Evolutionary conservation across 2,888 invertebrate genomes (phyloP).

Genomic region (Crepidodera aurea): DNA sequence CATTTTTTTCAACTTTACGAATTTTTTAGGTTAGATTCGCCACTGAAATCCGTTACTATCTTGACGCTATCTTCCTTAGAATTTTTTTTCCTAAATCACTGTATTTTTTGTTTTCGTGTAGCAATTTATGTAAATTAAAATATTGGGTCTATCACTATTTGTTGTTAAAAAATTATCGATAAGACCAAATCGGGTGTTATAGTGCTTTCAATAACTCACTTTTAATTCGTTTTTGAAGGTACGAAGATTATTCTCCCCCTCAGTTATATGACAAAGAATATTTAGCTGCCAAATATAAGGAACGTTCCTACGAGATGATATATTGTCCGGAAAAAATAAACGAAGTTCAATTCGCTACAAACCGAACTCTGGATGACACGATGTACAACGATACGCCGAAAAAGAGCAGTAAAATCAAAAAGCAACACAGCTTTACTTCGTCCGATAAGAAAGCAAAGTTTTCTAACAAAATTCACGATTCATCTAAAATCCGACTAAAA

Average conservation of each 20-base stretch:
- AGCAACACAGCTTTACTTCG: slow-evolving; percentile 55
- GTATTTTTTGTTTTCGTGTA: no score
- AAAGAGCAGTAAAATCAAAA: slow-evolving; percentile 52
- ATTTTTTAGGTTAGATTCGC: no score
- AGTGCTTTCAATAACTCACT: no score
- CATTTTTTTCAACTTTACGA: no score
- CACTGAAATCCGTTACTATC: no score
- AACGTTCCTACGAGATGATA: slow-evolving; percentile 58
- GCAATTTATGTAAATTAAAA: no score
- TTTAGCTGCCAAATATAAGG: slow-evolving; percentile 26
- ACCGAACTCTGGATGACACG: slow-evolving; percentile 52
- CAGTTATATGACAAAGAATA: slow-evolving; percentile 18
- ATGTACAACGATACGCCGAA: slow-evolving; percentile 50
- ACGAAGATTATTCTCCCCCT: slow-evolving; percentile 8
- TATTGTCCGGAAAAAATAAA: slow-evolving; percentile 57
- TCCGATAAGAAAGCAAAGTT: slow-evolving; percentile 57
- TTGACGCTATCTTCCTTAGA: no score
- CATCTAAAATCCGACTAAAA: slow-evolving; percentile 60
- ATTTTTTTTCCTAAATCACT: no score
- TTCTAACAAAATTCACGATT: slow-evolving; percentile 60
- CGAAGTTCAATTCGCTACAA: slow-evolving; percentile 59
- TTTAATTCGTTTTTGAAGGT: slow-evolving; percentile 19
- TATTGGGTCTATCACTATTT: no score
- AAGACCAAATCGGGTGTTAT: no score
- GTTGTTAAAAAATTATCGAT: no score